Base-by-base conservation (phyloP, 2,113 vertebrate species). In the Mionectes macconnelli region DNA sequence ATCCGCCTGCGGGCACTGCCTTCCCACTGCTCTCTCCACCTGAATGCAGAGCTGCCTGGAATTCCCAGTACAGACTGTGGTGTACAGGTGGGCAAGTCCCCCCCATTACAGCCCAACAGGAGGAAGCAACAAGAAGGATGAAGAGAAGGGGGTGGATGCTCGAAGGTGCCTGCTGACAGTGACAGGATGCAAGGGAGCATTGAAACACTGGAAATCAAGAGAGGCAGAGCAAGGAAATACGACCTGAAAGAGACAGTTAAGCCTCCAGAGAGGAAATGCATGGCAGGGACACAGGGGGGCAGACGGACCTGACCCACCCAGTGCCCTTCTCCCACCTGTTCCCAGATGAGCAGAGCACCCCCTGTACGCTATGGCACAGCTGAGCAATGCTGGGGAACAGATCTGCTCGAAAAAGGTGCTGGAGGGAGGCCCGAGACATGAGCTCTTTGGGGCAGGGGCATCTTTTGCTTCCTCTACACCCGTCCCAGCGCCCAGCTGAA, bases 21-120 rank as follows among this genome's bases (percentile, higher is more conserved):
- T 59, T 42, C 68, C 39, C 22, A 0, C 53, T 64, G 53, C 44
- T 49, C 30, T 39, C 21, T n/a, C 39, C 55, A 44, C 9, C 25
- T 8, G 0, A 42, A 70, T 1, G 4, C 53, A 67, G 78, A 1
- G 0, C 25, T 42, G 28, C 5, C 1, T 47, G 30, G 37, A 37
- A 24, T 50, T 67, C 28, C 33, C 47, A 72, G 62, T 28, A 28
- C 45, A 22, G 78, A 64, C 25, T 63, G 17, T 0, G 1, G 24
- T 14, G 35, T 62, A 44, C 0, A 1, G 33, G 25, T 0, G 5
- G 47, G 31, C 24, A 76, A 40, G 35, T 25, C 1, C n/a, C 7
- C 7, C 3, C 11, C 37, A 14, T 1, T 7, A 37, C 20, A 95
- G 47, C 42, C 77, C 83, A 23, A 31, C 0, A 4, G 28, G 25